These are phyloP conservation scores for Typhlichthys subterraneus DNA, from an alignment of 2,797 vertebrate species.

Conservation along the genomic window DNA sequence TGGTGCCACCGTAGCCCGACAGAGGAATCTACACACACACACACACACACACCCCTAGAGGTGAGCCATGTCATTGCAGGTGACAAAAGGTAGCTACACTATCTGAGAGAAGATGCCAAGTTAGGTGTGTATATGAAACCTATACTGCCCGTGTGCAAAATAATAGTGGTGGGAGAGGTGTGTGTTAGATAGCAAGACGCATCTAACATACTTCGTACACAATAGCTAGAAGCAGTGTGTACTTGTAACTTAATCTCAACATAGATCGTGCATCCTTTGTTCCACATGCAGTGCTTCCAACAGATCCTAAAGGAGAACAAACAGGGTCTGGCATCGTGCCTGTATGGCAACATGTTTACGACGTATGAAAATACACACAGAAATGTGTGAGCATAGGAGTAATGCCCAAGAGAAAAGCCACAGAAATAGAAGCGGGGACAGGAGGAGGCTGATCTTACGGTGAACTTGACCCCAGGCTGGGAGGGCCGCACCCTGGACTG, in stretches of 20 bases:
- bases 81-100: too few species aligned
- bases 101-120: too few species aligned
- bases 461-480: conserved; percentile 93
- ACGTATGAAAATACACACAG: background rate
- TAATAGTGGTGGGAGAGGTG: background rate
- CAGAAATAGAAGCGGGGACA: background rate
- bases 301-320: background rate
- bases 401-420: background rate
- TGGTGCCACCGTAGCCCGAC: conserved; percentile 94
- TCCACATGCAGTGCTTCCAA: background rate
- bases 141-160: background rate
- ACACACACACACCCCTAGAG: background rate
- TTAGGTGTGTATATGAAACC: background rate
- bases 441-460: conserved; percentile 74
- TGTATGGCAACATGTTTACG: background rate
- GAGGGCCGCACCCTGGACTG: conserved; percentile 84
- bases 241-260: too few species aligned
- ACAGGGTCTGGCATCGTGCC: background rate
- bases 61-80: too few species aligned
- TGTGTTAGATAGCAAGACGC: background rate
- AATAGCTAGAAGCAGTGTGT: background rate
- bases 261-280: too few species aligned
- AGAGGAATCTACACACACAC: conserved; percentile 85
- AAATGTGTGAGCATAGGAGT: background rate
- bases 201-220: background rate